phyloP scores from a whole-genome alignment of 2,888 invertebrate species.

The Cistogaster globosa region DNA sequence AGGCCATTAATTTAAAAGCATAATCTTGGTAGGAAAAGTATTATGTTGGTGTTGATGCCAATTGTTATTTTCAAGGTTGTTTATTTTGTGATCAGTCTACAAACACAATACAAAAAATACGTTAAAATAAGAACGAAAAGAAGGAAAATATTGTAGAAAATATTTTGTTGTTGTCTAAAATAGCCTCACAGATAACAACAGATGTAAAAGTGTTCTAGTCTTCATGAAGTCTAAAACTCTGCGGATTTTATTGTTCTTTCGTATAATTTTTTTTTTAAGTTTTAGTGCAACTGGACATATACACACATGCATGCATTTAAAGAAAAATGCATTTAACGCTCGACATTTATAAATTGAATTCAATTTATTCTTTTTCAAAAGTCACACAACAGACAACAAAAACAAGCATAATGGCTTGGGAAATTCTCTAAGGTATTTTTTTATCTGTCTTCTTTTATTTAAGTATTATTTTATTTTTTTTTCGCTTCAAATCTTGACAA shows the following conservation, averaged over 20 bases:
- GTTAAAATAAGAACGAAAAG: not conserved
- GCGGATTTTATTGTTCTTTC: constrained; percentile 67
- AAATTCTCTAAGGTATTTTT: constrained; percentile 68
- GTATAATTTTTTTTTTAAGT: constrained; percentile 11
- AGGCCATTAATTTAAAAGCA: constrained; percentile 59
- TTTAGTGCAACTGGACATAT: constrained; percentile 53
- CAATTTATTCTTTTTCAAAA: constrained; percentile 78
- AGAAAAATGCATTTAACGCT: constrained; percentile 74
- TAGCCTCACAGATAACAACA: constrained; percentile 60
- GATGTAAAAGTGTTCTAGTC: constrained; percentile 65
- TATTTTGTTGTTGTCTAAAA: constrained; percentile 44
- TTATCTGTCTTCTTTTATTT: constrained; percentile 28
- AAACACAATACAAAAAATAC: constrained; percentile 29
- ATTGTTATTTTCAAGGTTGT: constrained; percentile 74
- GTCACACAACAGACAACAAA: constrained; percentile 65
- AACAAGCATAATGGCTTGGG: constrained; percentile 61
- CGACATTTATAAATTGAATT: constrained; percentile 82
- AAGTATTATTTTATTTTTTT: constrained; percentile 52
- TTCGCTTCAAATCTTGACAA: constrained; percentile 46
- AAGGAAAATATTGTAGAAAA: constrained; percentile 30
- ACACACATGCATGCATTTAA: constrained; percentile 57
- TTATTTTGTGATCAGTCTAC: constrained; percentile 58
- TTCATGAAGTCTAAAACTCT: constrained; percentile 62
- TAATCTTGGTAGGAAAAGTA: constrained; percentile 60
- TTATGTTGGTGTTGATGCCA: constrained; percentile 70